Conservation (phyloP, 2,888 invertebrate genomes). For the Trissolcus japonicus region DNA sequence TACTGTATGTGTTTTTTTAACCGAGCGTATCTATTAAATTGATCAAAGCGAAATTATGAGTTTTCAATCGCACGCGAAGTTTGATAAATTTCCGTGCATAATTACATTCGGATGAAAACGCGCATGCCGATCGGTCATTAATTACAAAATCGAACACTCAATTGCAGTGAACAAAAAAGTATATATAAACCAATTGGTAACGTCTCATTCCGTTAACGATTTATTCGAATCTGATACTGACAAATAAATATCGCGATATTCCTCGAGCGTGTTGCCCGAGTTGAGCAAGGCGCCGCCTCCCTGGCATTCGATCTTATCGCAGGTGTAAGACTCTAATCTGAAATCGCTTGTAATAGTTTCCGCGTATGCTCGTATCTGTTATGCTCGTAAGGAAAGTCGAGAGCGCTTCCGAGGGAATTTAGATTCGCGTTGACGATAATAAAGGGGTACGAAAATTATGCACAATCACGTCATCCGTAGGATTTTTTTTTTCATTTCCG, state of each 20-base stretch:
- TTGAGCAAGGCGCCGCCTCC: conserved; percentile 15
- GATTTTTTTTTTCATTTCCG: neutral
- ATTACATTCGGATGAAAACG: too few species aligned
- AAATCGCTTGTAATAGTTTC: conserved; percentile 43
- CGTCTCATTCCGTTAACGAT: too few species aligned
- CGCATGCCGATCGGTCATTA: too few species aligned
- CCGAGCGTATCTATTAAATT: too few species aligned
- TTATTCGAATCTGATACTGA: conserved; percentile 14
- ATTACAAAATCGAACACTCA: too few species aligned
- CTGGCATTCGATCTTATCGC: conserved; percentile 35
- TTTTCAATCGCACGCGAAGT: too few species aligned
- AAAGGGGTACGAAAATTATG: conserved; percentile 8
- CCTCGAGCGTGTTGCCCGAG: conserved; percentile 6
- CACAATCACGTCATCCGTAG: conserved; percentile 4
- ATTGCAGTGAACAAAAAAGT: too few species aligned
- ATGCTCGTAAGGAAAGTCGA: neutral
- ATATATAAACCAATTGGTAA: too few species aligned
- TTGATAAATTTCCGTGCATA: too few species aligned
- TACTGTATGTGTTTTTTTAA: too few species aligned
- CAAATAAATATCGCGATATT: conserved; percentile 43
- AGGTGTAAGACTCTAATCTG: conserved; percentile 53
- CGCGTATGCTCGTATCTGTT: conserved; percentile 41
- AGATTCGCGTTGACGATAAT: conserved; percentile 27
- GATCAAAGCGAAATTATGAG: too few species aligned
- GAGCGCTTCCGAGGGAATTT: conserved; percentile 8